Evolutionary conservation across 2,113 vertebrate species (phyloP), one percentile per base, ranked within the genome.

Genomic region (Galemys pyrenaicus): DNA sequence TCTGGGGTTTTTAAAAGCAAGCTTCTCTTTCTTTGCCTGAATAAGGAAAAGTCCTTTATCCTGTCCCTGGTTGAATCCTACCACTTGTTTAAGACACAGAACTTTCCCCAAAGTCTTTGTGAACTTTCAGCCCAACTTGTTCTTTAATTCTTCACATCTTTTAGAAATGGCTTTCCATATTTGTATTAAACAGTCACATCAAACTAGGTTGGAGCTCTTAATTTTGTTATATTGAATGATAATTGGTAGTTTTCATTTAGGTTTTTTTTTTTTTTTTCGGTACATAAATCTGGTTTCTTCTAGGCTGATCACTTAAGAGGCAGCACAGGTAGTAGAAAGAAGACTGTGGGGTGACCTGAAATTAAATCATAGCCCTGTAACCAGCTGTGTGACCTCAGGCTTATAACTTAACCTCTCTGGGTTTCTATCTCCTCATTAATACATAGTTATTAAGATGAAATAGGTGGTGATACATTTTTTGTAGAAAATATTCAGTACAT

Each of bases 201-300:
- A 79, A 84, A 28, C 4, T 46, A 32, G 28, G 28, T 78, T 22
- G 22, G 37, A 44, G 78, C n/a, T 79, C 30, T 81, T 24, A 49
- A 73, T 87, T 28, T 39, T 60, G 39, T 30, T 39, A 4, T 32
- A 15, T 2, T 68, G 30, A 79, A 39, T 37, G 62, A 4, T 44
- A 54, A 68, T 49, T 73, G 90, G 68, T 90, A 70, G 37, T 30
- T 92, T 73, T 92, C 19, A 41, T 0, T n/a, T n/a, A n/a, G n/a
- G n/a, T n/a, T n/a, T 62, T 64, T 41, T n/a, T 64, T 56, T 82
- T 70, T 87, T 35, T 24, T 96, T 89, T 90, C 83, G 9, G 39
- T 71, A 64, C 77, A 80, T 32, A 17, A 11, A 44, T 17, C n/a
- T 84, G 83, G 26, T 70, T 73, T 85, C 44, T 20, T 81, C 3